Conservation (phyloP, 2,113 vertebrate genomes). For the Plectropomus leopardus region DNA sequence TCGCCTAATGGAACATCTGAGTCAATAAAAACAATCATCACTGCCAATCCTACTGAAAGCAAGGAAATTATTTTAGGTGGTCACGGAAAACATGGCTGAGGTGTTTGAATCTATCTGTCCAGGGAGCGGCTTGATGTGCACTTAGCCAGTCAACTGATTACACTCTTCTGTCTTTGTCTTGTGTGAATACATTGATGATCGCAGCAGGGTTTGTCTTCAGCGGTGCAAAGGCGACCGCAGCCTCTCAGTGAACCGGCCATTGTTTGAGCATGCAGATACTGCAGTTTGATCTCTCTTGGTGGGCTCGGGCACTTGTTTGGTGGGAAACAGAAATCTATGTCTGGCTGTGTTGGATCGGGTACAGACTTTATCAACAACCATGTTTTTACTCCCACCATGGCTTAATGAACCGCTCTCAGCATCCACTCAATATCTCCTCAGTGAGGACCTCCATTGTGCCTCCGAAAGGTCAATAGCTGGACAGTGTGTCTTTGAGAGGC, state of each 20-base stretch:
- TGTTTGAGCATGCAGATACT: slow-evolving; percentile 38
- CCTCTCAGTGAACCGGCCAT: background rate
- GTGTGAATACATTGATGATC: slow-evolving; percentile 57
- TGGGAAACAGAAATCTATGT: slow-evolving; percentile 71
- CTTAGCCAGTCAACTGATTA: slow-evolving; percentile 64
- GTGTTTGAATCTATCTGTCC: slow-evolving; percentile 67
- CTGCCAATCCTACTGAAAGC: slow-evolving; percentile 80
- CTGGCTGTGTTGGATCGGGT: slow-evolving; percentile 51
- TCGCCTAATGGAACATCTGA: slow-evolving; percentile 85
- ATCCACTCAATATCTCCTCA: slow-evolving; percentile 79
- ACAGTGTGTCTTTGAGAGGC: slow-evolving; percentile 81
- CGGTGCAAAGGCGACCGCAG: slow-evolving; percentile 2
- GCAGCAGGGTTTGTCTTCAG: slow-evolving; percentile 37
- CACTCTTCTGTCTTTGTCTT: slow-evolving; percentile 52
- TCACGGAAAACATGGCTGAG: slow-evolving; percentile 74
- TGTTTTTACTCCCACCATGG: slow-evolving; percentile 72
- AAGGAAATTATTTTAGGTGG: slow-evolving; percentile 82
- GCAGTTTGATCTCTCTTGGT: slow-evolving; percentile 57
- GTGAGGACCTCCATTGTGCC: slow-evolving; percentile 69
- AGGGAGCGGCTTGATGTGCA: slow-evolving; percentile 68
- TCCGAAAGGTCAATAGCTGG: slow-evolving; percentile 83
- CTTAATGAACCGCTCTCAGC: slow-evolving; percentile 78
- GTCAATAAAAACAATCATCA: slow-evolving; percentile 86
- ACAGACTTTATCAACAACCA: slow-evolving; percentile 61
- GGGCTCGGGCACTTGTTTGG: slow-evolving; percentile 22